Percentiles rank a stretch among this genome's conserved stretches.
phyloP scores from a whole-genome alignment of 2,113 vertebrate genomes.

The Etia nguti region DNA sequence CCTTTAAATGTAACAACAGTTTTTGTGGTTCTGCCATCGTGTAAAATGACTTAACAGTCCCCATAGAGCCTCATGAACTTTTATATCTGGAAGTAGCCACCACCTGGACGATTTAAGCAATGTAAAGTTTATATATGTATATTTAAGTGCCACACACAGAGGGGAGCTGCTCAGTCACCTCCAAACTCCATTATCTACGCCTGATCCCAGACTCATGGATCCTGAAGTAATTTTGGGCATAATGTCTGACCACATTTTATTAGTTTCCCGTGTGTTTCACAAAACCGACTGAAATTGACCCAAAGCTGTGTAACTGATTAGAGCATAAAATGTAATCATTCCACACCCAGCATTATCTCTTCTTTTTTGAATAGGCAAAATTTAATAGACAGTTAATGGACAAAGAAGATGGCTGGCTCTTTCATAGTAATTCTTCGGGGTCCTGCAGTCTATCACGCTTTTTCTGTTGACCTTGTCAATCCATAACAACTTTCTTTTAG shows the following conservation, averaged over 20 bases:
- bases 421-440: slow-evolving; percentile 1
- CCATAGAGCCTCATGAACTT: slow-evolving; percentile 29
- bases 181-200: not conserved
- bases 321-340: not conserved
- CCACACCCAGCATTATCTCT: not conserved
- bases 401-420: not conserved
- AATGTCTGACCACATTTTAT: slow-evolving; percentile 10
- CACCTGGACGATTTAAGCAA: slow-evolving; percentile 4
- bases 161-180: not conserved
- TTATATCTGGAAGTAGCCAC: slow-evolving; percentile 4
- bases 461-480: slow-evolving; percentile 22
- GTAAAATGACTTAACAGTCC: slow-evolving; percentile 13
- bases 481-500: not conserved
- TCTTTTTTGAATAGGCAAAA: not conserved
- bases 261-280: not conserved
- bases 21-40: slow-evolving; percentile 14
- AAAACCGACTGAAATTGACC: not conserved
- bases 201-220: not conserved
- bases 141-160: not conserved
- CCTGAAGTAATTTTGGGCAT: not conserved
- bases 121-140: not conserved
- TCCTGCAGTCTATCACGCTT: not conserved
- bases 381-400: not conserved
- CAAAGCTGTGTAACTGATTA: slow-evolving; percentile 2
- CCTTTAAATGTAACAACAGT: slow-evolving; percentile 27